phyloP scores from a whole-genome alignment of 2,113 vertebrate species.

The Machaerirhynchus nigripectus region DNA sequence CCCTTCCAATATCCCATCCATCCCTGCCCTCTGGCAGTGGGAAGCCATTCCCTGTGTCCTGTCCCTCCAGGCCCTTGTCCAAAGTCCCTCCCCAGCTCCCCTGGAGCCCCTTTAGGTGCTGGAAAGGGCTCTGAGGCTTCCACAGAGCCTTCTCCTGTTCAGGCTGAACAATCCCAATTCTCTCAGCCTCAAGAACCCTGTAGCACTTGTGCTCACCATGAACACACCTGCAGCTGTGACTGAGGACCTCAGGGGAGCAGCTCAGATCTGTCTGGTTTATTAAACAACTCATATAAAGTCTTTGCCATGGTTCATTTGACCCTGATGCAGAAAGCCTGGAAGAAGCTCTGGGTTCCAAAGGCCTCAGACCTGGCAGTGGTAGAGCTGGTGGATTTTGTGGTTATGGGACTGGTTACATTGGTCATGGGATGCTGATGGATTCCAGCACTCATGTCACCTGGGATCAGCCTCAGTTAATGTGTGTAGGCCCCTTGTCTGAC shows the following conservation, averaged over 20 bases:
- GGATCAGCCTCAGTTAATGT: neutral
- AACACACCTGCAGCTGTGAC: neutral
- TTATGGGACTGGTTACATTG: neutral
- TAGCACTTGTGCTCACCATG: neutral
- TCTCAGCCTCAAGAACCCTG: neutral
- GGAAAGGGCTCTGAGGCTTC: neutral
- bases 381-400: neutral
- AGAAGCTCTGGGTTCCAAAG: neutral
- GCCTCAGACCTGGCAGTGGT: neutral
- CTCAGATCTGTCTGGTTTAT: neutral
- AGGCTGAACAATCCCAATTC: neutral
- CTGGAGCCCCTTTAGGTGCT: neutral
- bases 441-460: neutral
- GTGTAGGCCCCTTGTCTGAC: neutral
- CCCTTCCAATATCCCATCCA: neutral
- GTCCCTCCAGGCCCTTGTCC: neutral
- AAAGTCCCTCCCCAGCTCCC: neutral
- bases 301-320: neutral
- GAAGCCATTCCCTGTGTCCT: neutral
- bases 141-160: neutral
- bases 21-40: neutral
- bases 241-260: neutral
- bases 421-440: neutral
- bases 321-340: neutral
- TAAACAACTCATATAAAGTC: neutral